phyloP scores from a whole-genome alignment of 2,113 vertebrate species.

The Syngnathus typhle region DNA sequence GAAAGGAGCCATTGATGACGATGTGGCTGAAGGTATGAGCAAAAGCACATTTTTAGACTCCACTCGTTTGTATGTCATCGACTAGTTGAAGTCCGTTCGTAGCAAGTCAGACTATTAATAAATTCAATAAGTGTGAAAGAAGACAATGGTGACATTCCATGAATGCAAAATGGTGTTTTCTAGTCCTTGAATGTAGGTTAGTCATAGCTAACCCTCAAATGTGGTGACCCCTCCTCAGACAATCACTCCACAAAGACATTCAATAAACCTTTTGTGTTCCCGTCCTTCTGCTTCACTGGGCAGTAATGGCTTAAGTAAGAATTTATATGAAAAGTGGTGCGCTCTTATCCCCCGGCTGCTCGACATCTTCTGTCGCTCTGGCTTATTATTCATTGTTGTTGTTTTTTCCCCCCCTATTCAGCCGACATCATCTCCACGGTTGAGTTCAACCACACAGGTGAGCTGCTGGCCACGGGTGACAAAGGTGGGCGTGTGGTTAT shows the following conservation, averaged over 20 bases:
- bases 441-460: slow-evolving; percentile 99
- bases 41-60: not conserved
- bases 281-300: slow-evolving; percentile 56
- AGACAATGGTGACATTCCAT: not conserved
- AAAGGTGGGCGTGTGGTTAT: slow-evolving; percentile 97
- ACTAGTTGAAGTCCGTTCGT: not conserved
- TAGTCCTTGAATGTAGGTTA: not conserved
- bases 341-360: slow-evolving; percentile 35
- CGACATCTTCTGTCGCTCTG: slow-evolving; percentile 23
- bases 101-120: not conserved
- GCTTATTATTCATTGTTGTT: not conserved
- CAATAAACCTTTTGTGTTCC: slow-evolving; percentile 26
- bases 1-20: slow-evolving; percentile 98
- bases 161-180: not conserved
- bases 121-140: not conserved
- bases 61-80: not conserved
- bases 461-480: slow-evolving; percentile 96
- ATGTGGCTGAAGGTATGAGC: slow-evolving; percentile 91
- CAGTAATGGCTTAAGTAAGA: slow-evolving; percentile 51
- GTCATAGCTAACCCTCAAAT: not conserved
- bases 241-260: slow-evolving; percentile 17
- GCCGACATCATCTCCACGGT: slow-evolving; percentile 99
- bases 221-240: slow-evolving; percentile 27
- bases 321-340: slow-evolving; percentile 47
- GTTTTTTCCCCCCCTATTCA: slow-evolving; percentile 60